Base-by-base conservation (phyloP, 2,888 invertebrate genomes). In the Dascillus cervinus region DNA sequence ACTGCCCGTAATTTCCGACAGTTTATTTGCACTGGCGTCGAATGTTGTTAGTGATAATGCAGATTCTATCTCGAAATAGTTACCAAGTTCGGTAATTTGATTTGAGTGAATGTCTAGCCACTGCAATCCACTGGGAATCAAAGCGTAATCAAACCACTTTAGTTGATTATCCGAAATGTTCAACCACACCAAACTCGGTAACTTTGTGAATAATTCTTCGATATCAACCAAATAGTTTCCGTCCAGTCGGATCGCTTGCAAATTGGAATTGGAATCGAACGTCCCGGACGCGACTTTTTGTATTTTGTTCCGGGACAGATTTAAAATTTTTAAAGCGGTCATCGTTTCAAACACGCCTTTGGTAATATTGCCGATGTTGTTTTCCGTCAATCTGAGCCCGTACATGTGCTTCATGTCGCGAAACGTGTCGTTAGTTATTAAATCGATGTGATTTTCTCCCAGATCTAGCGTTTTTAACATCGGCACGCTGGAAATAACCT, bases 81-180 rank as follows among this genome's bases (percentile, higher is more conserved):
- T 88, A 47, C 85, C 85, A 47, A 89, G 72, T 64, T 83, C 83
- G 49, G 76, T 75, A 46, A 89, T 86, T 65, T 80, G 78, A 68
- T 89, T 89, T 44, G 82, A 76, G 56, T 86, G 86, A 55, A 88
- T 79, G 66, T 89, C 87, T 50, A 89, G 67, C 82, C 85, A 85
- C 66, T 85, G 82, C 50, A 89, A 70, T 57, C 82, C 79, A 46
- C 82, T 82, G 39, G 88, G 88, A 62, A 89, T 82, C 65, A 86
- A 75, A 33, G 84, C 82, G 62, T 87, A 88, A 66, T 88, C 86
- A 63, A 89, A 85, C 75, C 78, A 79, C 66, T 79, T 79, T 46
- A 89, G 71, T 58, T 78, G 77, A 67, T 89, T 89, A 65, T 84
- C 85, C 53, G 86, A 87, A 57, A 88, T 84, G 60, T 88, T 88